These are phyloP conservation scores for Mythimna albipuncta DNA, from an alignment of 2,888 invertebrate genomes.

Conservation along the genomic window DNA sequence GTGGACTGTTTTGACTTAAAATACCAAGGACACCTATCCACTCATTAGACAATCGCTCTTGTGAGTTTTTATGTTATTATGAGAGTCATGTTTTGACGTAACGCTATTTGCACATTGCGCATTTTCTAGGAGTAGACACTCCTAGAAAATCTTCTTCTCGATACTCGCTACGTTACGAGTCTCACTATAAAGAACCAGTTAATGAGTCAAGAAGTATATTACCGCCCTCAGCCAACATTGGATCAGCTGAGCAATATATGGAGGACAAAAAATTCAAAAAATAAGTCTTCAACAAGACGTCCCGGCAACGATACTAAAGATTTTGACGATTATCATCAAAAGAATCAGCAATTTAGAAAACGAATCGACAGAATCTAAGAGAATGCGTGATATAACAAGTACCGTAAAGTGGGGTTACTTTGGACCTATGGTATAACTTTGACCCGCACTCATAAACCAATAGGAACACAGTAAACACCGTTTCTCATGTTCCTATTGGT, in stretches of 20 bases:
- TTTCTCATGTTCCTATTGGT: too few relatives aligned
- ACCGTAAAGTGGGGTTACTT: too few relatives aligned
- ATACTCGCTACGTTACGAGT: background rate
- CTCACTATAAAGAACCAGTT: background rate
- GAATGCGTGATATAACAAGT: background rate
- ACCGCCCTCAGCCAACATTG: background rate
- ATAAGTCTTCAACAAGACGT: background rate
- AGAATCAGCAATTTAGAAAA: constrained; percentile 17
- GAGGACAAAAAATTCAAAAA: background rate
- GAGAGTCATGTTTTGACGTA: too few relatives aligned
- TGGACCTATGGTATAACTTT: too few relatives aligned
- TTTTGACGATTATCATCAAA: background rate
- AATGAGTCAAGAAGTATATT: background rate
- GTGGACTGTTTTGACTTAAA: too few relatives aligned
- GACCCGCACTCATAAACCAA: too few relatives aligned
- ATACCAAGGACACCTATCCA: too few relatives aligned
- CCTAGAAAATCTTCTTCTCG: background rate
- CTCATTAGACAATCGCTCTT: too few relatives aligned
- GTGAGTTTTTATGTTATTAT: too few relatives aligned
- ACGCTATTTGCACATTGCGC: too few relatives aligned
- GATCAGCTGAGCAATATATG: background rate
- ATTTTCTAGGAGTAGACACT: too few relatives aligned
- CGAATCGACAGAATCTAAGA: constrained; percentile 1
- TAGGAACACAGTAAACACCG: too few relatives aligned
- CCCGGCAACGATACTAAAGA: background rate